A percentile compares a stretch with the other conserved stretches of the same genome.
Evolutionary conservation across 1,140 invertebrate species (phyloP).

Genomic region (Drosophila cardini): DNA sequence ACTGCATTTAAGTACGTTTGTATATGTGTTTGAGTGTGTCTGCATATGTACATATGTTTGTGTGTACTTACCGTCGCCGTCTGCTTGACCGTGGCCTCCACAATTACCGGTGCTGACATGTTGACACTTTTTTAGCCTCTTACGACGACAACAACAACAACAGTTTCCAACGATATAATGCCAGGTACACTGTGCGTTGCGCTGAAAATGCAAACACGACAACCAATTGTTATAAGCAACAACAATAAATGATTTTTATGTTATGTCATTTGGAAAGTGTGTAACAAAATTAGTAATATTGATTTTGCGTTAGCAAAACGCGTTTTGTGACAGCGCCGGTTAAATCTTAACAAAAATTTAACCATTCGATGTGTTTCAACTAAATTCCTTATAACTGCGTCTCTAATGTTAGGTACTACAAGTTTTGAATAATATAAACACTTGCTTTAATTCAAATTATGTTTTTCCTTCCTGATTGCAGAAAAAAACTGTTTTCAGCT

Average conservation of each 20-base stretch:
- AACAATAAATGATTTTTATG: slow-evolving; percentile 34
- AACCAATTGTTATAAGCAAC: slow-evolving; percentile 1
- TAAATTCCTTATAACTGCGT: neutral
- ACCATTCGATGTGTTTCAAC: neutral
- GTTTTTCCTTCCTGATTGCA: slow-evolving; percentile 23
- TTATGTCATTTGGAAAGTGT: slow-evolving; percentile 65
- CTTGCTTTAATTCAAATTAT: slow-evolving; percentile 16
- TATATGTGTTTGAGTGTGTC: too few species aligned
- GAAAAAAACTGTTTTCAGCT: slow-evolving; percentile 48
- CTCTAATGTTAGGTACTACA: neutral
- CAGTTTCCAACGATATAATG: slow-evolving; percentile 1
- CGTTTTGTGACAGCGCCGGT: slow-evolving; percentile 35
- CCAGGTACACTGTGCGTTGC: slow-evolving; percentile 29
- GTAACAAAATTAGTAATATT: slow-evolving; percentile 76
- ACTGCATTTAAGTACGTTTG: neutral
- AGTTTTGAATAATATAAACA: slow-evolving; percentile 11
- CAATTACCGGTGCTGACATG: slow-evolving; percentile 90
- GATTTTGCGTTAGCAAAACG: slow-evolving; percentile 62
- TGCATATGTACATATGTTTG: too few species aligned
- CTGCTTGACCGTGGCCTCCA: slow-evolving; percentile 91
- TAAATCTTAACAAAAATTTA: neutral
- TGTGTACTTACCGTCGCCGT: slow-evolving; percentile 89
- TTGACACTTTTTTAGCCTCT: slow-evolving; percentile 62
- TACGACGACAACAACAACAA: slow-evolving; percentile 23
- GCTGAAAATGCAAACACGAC: neutral